These are phyloP conservation scores for Thermophis baileyi DNA, from an alignment of 2,113 vertebrate genomes.

Conservation along the genomic window DNA sequence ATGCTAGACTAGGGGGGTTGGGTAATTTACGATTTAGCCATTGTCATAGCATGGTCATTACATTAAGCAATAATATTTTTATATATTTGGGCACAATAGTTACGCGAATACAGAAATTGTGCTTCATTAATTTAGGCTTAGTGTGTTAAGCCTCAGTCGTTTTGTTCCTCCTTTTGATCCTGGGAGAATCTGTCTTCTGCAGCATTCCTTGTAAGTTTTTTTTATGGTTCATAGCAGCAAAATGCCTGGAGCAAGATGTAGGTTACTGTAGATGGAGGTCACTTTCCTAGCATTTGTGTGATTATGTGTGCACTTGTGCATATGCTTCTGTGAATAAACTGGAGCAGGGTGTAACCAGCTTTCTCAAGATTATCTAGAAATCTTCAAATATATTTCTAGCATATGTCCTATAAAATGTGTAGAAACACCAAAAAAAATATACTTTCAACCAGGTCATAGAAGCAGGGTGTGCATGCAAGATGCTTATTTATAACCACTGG, in stretches of 20 bases:
- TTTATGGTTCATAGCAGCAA: neutral
- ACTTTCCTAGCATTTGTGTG: neutral
- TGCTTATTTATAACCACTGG: constrained; percentile 52
- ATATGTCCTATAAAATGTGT: constrained; percentile 18
- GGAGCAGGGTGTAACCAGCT: neutral
- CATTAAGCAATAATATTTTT: neutral
- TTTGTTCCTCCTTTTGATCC: neutral
- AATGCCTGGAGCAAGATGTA: neutral
- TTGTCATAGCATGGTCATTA: neutral
- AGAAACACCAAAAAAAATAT: constrained; percentile 4
- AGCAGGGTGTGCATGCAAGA: constrained; percentile 40
- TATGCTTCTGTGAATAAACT: neutral
- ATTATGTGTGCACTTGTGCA: neutral
- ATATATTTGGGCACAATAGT: neutral
- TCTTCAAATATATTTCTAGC: constrained; percentile 24
- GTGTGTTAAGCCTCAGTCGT: neutral
- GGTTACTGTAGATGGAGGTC: neutral
- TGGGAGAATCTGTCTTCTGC: neutral
- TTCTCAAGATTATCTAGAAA: neutral
- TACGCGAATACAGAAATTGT: neutral
- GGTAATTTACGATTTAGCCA: neutral
- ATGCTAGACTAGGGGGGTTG: neutral
- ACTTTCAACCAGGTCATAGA: constrained; percentile 45
- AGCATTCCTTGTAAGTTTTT: neutral
- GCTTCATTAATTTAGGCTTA: neutral